Conservation (phyloP, 1,140 invertebrate species). For the Hormaphis cornu region DNA sequence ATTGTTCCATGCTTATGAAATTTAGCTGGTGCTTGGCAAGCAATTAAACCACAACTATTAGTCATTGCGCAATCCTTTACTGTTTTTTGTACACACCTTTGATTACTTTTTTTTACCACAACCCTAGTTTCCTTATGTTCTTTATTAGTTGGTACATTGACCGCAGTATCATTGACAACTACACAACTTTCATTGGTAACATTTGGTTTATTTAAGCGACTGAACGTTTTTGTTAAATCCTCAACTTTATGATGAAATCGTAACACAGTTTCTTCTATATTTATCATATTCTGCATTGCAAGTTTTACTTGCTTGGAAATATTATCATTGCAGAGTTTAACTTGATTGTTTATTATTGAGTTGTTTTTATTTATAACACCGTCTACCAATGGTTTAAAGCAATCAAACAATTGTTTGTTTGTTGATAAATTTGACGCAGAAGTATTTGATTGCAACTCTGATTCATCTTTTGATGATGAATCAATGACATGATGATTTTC, state of each 20-base stretch:
- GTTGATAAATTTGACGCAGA: neutral
- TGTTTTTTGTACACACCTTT: neutral
- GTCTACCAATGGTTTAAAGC: too few species aligned
- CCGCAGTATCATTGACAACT: neutral
- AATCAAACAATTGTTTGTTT: neutral
- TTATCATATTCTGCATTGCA: neutral
- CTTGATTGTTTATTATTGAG: neutral
- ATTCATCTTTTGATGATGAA: neutral
- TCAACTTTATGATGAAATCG: neutral
- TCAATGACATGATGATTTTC: neutral
- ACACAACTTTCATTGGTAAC: neutral
- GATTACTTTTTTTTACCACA: neutral
- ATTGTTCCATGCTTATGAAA: neutral
- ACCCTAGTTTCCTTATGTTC: neutral
- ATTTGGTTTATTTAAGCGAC: neutral
- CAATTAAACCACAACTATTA: neutral
- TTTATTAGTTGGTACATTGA: too few species aligned
- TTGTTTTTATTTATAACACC: neutral
- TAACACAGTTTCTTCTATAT: neutral
- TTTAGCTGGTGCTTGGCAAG: neutral
- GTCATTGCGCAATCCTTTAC: neutral
- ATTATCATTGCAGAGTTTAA: neutral
- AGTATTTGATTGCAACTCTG: neutral
- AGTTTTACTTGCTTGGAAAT: neutral
- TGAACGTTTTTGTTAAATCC: neutral